A percentile compares a stretch with the other conserved stretches of the same genome.
Evolutionary conservation across 2,888 invertebrate species (phyloP).

Genomic region (Cartodere bifasciata): DNA sequence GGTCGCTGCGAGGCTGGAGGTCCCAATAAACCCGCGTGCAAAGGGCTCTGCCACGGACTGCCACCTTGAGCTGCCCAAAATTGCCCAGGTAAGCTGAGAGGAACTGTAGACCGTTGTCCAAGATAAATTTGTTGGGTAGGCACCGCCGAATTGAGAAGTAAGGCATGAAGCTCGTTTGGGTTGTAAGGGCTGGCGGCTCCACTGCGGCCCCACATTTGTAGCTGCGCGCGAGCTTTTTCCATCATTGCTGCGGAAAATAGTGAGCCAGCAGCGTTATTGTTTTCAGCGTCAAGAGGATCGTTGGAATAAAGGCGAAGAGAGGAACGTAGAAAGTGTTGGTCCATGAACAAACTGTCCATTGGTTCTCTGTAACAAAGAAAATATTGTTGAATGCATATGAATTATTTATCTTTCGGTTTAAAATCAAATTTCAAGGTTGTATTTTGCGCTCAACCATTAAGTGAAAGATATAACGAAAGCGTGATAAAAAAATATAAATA

Average conservation of each 20-base stretch:
- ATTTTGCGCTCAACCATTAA: too few species aligned
- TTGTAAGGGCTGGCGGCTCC: slow-evolving; percentile 39
- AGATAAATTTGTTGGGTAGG: slow-evolving; percentile 31
- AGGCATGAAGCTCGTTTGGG: slow-evolving; percentile 37
- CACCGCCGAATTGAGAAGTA: slow-evolving; percentile 30
- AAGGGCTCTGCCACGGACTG: slow-evolving; percentile 28
- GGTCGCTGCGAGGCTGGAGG: slow-evolving; percentile 31
- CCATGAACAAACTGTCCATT: slow-evolving; percentile 68
- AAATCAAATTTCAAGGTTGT: too few species aligned
- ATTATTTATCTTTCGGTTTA: too few species aligned
- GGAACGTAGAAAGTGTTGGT: slow-evolving; percentile 58
- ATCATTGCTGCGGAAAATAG: slow-evolving; percentile 42
- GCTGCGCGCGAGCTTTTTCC: slow-evolving; percentile 41
- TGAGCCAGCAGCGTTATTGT: slow-evolving; percentile 33
- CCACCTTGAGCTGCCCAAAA: slow-evolving; percentile 36
- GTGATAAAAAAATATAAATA: too few species aligned
- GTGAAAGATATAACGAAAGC: too few species aligned
- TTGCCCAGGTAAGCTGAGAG: slow-evolving; percentile 33
- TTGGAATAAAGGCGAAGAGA: slow-evolving; percentile 45
- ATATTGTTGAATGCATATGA: too few species aligned
- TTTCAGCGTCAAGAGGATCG: slow-evolving; percentile 40
- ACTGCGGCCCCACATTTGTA: slow-evolving; percentile 40
- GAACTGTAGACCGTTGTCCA: slow-evolving; percentile 28
- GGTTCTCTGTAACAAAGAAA: slow-evolving; percentile 45
- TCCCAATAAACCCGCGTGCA: slow-evolving; percentile 31